Percentiles rank a stretch among this genome's conserved stretches.
These are phyloP conservation scores for Cnemophilus loriae DNA, from an alignment of 2,113 vertebrate genomes.

Conservation along the genomic window DNA sequence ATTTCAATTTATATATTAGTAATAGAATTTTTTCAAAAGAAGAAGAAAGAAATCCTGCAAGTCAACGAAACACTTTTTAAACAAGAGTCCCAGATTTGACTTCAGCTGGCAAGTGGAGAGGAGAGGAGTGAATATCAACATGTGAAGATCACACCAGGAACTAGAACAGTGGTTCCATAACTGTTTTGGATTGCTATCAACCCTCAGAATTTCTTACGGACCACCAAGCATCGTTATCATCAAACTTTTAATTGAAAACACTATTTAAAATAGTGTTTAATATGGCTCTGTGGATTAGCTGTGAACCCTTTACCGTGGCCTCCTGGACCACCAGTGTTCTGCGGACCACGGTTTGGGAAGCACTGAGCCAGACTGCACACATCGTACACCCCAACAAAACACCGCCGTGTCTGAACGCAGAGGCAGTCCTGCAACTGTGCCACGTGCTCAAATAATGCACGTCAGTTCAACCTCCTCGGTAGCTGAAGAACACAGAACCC, in stretches of 20 bases:
- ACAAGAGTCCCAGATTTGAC: not conserved
- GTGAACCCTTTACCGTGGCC: not conserved
- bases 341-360: not conserved
- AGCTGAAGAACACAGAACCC: not conserved
- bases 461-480: not conserved
- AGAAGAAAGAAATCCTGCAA: not conserved
- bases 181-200: slow-evolving; percentile 28
- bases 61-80: not conserved
- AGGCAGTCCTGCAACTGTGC: not conserved
- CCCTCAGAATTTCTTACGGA: slow-evolving; percentile 23
- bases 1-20: not conserved
- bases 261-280: slow-evolving; percentile 42
- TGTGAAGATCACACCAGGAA: not conserved
- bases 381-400: not conserved
- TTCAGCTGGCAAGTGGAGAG: not conserved
- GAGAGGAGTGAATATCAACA: not conserved
- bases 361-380: slow-evolving; percentile 41
- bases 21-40: not conserved
- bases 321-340: slow-evolving; percentile 55
- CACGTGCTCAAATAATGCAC: not conserved
- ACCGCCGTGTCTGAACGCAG: not conserved
- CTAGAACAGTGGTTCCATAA: not conserved
- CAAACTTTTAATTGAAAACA: slow-evolving; percentile 59
- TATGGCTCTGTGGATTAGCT: slow-evolving; percentile 6
- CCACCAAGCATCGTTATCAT: slow-evolving; percentile 40